phyloP scores from a whole-genome alignment of 2,888 invertebrate genomes.

The Atethmia centrago region DNA sequence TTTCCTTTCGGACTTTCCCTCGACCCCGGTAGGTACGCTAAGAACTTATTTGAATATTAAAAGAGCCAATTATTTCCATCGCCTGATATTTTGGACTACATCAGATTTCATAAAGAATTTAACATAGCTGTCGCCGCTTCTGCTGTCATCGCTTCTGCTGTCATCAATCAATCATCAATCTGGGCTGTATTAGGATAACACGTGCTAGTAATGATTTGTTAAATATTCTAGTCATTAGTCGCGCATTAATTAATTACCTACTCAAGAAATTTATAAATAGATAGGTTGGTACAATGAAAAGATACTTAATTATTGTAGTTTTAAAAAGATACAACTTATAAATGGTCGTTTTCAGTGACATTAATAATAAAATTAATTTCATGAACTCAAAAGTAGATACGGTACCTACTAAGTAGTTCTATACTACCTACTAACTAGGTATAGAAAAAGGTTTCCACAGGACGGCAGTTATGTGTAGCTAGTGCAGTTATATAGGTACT shows the following conservation, averaged over 20 bases:
- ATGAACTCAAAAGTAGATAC: background rate
- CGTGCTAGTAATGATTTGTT: constrained; percentile 14
- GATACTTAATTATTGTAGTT: background rate
- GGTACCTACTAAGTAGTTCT: too few relatives aligned
- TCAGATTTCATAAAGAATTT: background rate
- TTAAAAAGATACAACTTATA: background rate
- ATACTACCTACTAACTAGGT: too few relatives aligned
- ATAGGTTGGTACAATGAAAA: background rate
- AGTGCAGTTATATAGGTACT: background rate
- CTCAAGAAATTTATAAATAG: background rate
- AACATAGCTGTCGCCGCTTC: background rate
- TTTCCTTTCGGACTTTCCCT: too few relatives aligned
- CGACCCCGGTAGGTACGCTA: background rate
- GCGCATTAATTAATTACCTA: constrained; percentile 18
- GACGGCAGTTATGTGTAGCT: background rate
- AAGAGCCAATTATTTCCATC: background rate
- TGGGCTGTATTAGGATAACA: constrained; percentile 1
- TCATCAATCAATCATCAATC: constrained; percentile 7
- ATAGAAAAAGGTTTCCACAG: background rate
- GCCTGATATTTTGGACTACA: background rate
- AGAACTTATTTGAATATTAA: background rate
- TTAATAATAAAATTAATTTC: background rate
- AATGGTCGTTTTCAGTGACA: background rate
- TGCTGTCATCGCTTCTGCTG: background rate
- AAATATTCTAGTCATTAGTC: constrained; percentile 4